Evolutionary conservation across 2,113 vertebrate species (phyloP).

Genomic region (Odontophorus gujanensis): DNA sequence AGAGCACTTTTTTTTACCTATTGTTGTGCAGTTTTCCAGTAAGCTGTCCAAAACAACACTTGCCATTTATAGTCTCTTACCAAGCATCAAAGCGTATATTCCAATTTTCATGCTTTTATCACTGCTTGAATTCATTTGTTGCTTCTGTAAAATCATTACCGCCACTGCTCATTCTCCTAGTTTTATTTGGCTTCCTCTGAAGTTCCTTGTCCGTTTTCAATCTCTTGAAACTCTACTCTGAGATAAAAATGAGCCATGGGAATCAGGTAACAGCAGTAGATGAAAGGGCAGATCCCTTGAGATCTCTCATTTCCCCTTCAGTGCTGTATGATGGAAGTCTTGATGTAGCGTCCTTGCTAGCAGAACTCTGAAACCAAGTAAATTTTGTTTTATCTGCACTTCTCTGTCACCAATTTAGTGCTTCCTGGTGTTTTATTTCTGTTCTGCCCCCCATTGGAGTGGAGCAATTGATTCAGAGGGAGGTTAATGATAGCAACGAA

Average conservation of each 20-base stretch:
- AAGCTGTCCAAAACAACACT: neutral
- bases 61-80: neutral
- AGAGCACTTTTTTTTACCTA: neutral
- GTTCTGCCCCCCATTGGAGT: neutral
- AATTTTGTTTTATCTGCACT: neutral
- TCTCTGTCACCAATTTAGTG: neutral
- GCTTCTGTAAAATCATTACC: slow-evolving; percentile 21
- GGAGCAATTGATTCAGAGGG: neutral
- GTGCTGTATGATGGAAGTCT: neutral
- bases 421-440: neutral
- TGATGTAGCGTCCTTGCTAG: neutral
- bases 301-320: fast-evolving
- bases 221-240: neutral
- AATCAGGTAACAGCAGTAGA: neutral
- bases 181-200: neutral
- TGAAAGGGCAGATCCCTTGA: neutral
- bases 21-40: neutral
- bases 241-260: neutral
- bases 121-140: slow-evolving; percentile 41
- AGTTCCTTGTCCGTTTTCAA: neutral
- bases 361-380: neutral
- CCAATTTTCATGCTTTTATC: slow-evolving; percentile 45
- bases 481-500: neutral
- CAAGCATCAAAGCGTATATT: neutral
- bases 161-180: neutral